A percentile compares a stretch with the other conserved stretches of the same genome.
These are phyloP conservation scores for Corythucha ciliata DNA, from an alignment of 2,888 invertebrate genomes.

Conservation along the genomic window DNA sequence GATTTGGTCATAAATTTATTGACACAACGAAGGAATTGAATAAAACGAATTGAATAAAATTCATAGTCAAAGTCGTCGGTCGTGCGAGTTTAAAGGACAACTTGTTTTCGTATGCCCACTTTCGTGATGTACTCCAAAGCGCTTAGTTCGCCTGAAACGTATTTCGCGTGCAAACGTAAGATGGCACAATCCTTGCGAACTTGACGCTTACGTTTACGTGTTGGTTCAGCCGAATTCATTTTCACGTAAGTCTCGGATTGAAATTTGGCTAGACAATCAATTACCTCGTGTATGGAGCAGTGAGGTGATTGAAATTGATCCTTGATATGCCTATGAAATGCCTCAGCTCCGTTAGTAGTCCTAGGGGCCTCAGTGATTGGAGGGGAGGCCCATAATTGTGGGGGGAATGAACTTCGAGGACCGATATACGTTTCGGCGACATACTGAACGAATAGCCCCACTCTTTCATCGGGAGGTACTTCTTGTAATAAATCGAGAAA, in stretches of 20 bases:
- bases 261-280: not conserved
- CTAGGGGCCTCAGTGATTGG: conserved; percentile 5
- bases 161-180: too few species aligned
- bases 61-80: too few species aligned
- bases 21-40: too few species aligned
- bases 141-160: too few species aligned
- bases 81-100: too few species aligned
- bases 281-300: not conserved
- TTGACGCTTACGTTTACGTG: conserved; percentile 1
- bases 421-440: conserved; percentile 6
- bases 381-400: conserved; percentile 7
- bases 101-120: too few species aligned
- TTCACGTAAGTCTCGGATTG: not conserved
- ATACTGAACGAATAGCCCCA: not conserved
- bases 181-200: too few species aligned
- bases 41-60: too few species aligned
- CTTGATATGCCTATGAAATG: conserved; percentile 9
- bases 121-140: too few species aligned
- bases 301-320: conserved; percentile 5
- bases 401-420: not conserved
- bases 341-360: conserved; percentile 6
- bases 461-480: not conserved
- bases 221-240: not conserved
- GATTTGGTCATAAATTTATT: too few species aligned
- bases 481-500: conserved; percentile 2